phyloP scores from a whole-genome alignment of 2,113 vertebrate species.

The Chloroceryle aenea region DNA sequence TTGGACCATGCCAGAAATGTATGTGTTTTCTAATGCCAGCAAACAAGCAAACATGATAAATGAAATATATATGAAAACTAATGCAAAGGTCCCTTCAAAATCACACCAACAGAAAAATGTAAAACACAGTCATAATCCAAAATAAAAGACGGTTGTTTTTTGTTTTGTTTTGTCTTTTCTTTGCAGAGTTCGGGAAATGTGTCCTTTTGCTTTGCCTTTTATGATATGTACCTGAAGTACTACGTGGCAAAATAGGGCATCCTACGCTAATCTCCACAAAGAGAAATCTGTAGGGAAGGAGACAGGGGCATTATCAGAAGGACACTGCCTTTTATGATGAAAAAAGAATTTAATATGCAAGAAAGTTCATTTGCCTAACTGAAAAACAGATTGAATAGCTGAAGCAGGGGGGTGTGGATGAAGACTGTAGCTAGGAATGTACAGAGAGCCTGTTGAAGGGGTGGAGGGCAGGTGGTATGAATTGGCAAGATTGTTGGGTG shows the following conservation, averaged over 20 bases:
- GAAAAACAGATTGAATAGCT: conserved; percentile 58
- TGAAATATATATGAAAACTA: neutral
- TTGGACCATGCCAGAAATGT: neutral
- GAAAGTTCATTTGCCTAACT: conserved; percentile 24
- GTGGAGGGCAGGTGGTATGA: conserved; percentile 69
- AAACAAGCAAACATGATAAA: neutral
- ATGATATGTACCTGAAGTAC: neutral
- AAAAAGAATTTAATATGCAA: conserved; percentile 16
- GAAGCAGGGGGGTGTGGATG: conserved; percentile 56
- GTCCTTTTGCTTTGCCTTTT: neutral
- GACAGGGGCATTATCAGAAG: neutral
- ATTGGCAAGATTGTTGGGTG: conserved; percentile 49
- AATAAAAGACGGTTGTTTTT: neutral
- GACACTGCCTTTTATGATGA: conserved; percentile 6
- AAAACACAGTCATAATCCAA: neutral
- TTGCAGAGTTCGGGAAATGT: neutral
- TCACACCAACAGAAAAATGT: neutral
- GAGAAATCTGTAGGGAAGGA: neutral
- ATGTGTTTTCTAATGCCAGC: neutral
- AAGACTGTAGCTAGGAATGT: conserved; percentile 48
- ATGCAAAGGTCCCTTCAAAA: neutral
- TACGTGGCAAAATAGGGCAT: neutral
- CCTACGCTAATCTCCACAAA: neutral
- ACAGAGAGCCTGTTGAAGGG: conserved; percentile 67
- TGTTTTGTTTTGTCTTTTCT: neutral